Conservation (phyloP, 2,113 vertebrate genomes). For the Oreochromis aureus region DNA sequence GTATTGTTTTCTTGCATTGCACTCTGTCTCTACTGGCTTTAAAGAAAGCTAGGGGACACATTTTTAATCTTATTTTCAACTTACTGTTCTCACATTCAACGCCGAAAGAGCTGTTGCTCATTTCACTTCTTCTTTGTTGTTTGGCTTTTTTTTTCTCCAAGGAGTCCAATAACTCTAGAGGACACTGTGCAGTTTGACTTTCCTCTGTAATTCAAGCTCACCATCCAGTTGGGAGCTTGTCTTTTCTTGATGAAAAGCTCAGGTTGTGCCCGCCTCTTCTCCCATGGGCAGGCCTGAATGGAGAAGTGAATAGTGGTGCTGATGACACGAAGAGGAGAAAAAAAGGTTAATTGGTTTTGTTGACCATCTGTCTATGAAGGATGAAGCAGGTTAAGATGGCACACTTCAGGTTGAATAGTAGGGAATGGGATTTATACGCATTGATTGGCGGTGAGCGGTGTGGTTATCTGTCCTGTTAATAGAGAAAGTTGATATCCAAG, state of each 20-base stretch:
- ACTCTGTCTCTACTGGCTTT: not conserved
- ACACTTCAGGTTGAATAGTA: constrained; percentile 63
- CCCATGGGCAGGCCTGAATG: constrained; percentile 2
- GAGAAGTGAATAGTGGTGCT: constrained; percentile 31
- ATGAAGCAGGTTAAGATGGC: constrained; percentile 31
- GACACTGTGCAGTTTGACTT: not conserved
- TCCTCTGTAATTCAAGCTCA: constrained; percentile 13
- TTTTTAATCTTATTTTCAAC: not conserved
- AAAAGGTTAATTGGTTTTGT: constrained; percentile 83
- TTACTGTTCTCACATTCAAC: not conserved
- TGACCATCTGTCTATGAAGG: constrained; percentile 79
- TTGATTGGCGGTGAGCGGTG: constrained; percentile 59
- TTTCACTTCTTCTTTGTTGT: not conserved
- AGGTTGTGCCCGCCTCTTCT: constrained; percentile 16
- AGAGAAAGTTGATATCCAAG: constrained; percentile 54
- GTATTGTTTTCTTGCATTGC: not conserved
- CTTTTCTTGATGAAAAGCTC: not conserved
- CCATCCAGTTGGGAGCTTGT: not conserved
- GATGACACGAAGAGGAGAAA: constrained; percentile 60
- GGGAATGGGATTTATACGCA: constrained; percentile 57
- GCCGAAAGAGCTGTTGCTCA: not conserved
- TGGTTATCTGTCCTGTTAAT: constrained; percentile 67
- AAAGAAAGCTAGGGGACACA: not conserved
- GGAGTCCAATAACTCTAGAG: not conserved
- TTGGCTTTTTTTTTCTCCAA: not conserved